A percentile compares a stretch with the other conserved stretches of the same genome.
These are phyloP conservation scores for Arnoldichthys spilopterus DNA, from an alignment of 2,797 vertebrate genomes.

Conservation along the genomic window DNA sequence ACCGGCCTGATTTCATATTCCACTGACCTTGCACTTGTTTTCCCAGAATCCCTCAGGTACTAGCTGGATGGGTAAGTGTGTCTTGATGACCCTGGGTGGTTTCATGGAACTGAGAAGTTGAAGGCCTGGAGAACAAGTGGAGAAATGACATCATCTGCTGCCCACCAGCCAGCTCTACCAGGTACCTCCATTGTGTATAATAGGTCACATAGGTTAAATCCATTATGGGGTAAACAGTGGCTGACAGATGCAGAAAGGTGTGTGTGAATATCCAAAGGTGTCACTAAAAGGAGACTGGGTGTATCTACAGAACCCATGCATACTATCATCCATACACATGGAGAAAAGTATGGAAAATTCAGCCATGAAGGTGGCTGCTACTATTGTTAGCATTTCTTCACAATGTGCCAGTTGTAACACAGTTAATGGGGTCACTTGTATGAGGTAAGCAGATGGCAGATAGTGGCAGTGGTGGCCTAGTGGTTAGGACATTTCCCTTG, in stretches of 20 bases:
- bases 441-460: too few relatives aligned
- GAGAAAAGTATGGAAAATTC: background rate
- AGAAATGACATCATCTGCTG: conserved; percentile 37
- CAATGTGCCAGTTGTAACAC: too few relatives aligned
- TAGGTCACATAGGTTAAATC: background rate
- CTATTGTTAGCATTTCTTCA: too few relatives aligned
- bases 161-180: background rate
- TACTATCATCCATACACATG: background rate
- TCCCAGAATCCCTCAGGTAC: conserved; percentile 88
- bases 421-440: too few relatives aligned
- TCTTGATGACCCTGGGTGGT: conserved; percentile 87
- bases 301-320: background rate
- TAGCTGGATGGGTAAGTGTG: conserved; percentile 82
- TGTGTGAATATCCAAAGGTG: too few relatives aligned
- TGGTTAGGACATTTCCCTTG: too few relatives aligned
- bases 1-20: background rate
- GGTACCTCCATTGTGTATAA: background rate
- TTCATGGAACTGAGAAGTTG: conserved; percentile 71
- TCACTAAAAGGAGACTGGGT: background rate
- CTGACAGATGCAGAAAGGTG: too few relatives aligned
- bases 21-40: conserved; percentile 87
- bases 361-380: background rate
- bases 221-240: background rate
- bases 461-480: too few relatives aligned
- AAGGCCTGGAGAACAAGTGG: conserved; percentile 70